Evolutionary conservation across 2,888 invertebrate genomes (phyloP), one percentile per base, ranked within the genome.

Genomic region (Asteroscopus sphinx): DNA sequence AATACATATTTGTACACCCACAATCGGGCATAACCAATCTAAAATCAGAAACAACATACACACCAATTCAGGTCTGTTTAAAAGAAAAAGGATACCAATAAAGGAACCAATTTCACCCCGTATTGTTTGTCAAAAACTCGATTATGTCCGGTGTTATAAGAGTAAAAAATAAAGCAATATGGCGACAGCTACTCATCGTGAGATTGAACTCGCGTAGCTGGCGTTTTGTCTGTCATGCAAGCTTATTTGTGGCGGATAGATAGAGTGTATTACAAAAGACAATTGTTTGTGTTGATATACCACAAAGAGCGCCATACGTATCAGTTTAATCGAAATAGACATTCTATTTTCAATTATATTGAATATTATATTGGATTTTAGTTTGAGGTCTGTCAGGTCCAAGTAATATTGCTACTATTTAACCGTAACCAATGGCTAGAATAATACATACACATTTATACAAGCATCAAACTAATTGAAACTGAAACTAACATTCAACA

Each of bases 111-210:
- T 93, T 93, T 91, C 86, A 90, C 84, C 85, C 81, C 72, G 83
- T 85, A 92, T 91, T 93, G 93, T 93, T 89, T 91, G 90, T 90
- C 90, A 87, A 90, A 89, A 92, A 91, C 88, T 92, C 90, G 89
- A 93, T 93, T 93, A 90, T 88, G 82, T 84, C 82, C 87, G 87
- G 86, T 84, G 75, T 80, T 81, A 87, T 81, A 89, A 89, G 87
- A 79, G 77, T 77, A 83, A 88, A 88, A 85, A 82, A 81, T 68
- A 60, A 72, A 64, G 68, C 68, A 76, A 67, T 52, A 73, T 67
- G 62, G 66, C 67, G 61, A 68, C 59, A 60, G 68, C 65, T 64
- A 69, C 61, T 75, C 73, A 62, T 60, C 57, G 56, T 62, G 68
- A 49, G 54, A 49, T 47, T 59, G 32, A 58, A 75, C 60, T 56